These are phyloP conservation scores for Catocala sponsa DNA, from an alignment of 2,888 invertebrate genomes.

Conservation along the genomic window DNA sequence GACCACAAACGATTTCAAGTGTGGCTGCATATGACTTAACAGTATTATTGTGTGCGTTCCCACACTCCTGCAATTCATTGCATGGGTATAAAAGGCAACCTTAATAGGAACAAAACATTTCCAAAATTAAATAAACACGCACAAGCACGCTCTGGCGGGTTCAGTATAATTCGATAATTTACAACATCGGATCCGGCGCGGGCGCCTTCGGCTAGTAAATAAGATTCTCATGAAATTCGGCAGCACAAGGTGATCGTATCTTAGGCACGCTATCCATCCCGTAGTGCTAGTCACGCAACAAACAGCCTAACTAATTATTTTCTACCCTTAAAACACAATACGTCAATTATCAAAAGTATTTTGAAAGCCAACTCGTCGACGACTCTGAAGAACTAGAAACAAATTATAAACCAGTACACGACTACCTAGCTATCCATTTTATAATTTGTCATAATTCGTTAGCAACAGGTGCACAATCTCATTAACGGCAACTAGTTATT, in stretches of 20 bases:
- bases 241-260: conserved; percentile 78
- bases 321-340: conserved; percentile 57
- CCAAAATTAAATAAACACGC: conserved; percentile 84
- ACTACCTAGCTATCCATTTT: conserved; percentile 18
- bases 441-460: conserved; percentile 69
- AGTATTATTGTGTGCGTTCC: conserved; percentile 66
- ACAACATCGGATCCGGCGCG: conserved; percentile 65
- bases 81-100: conserved; percentile 61
- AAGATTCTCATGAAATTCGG: conserved; percentile 83
- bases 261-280: conserved; percentile 82
- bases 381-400: neutral
- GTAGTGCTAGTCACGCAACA: conserved; percentile 74
- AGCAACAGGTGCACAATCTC: conserved; percentile 71
- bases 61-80: conserved; percentile 71
- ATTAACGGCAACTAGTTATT: conserved; percentile 75
- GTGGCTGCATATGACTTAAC: conserved; percentile 54
- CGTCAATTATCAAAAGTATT: conserved; percentile 20
- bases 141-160: conserved; percentile 72
- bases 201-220: conserved; percentile 75
- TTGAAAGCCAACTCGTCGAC: neutral
- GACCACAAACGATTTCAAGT: conserved; percentile 71
- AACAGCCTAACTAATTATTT: conserved; percentile 70
- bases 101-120: conserved; percentile 80
- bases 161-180: conserved; percentile 82
- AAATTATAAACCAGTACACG: neutral